Evolutionary conservation across 2,888 invertebrate genomes (phyloP).

Genomic region (Cyclophora punctaria): DNA sequence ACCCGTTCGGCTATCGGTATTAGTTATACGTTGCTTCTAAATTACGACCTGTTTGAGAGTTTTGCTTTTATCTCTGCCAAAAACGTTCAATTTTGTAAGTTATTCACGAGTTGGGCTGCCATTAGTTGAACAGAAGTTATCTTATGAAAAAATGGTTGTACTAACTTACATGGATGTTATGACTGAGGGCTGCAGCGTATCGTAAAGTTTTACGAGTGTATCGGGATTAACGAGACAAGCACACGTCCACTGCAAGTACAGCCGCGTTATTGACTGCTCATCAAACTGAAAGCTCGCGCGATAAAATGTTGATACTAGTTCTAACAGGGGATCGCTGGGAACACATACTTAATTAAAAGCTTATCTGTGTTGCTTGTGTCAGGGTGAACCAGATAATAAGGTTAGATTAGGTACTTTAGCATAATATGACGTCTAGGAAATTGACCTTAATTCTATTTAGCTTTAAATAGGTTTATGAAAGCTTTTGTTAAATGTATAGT

Average conservation of each 20-base stretch:
- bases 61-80: constrained; percentile 36
- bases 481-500: no score
- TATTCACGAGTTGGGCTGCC: neutral
- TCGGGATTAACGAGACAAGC: constrained; percentile 22
- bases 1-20: constrained; percentile 45
- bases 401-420: no score
- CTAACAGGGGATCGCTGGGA: constrained; percentile 8
- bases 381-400: constrained; percentile 11
- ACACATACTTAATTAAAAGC: constrained; percentile 13
- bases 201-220: constrained; percentile 6
- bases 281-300: constrained; percentile 35
- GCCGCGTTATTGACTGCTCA: constrained; percentile 44
- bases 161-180: constrained; percentile 15
- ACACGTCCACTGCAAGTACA: constrained; percentile 41
- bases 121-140: no score
- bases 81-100: constrained; percentile 12
- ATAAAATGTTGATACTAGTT: constrained; percentile 25
- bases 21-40: constrained; percentile 34
- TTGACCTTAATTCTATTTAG: no score
- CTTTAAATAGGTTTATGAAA: no score
- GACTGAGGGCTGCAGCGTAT: constrained; percentile 2
- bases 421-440: no score
- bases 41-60: constrained; percentile 51
- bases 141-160: neutral
- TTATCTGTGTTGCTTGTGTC: constrained; percentile 5